These are phyloP conservation scores for Tupaia chinensis DNA, from an alignment of 2,113 vertebrate genomes.

Conservation along the genomic window DNA sequence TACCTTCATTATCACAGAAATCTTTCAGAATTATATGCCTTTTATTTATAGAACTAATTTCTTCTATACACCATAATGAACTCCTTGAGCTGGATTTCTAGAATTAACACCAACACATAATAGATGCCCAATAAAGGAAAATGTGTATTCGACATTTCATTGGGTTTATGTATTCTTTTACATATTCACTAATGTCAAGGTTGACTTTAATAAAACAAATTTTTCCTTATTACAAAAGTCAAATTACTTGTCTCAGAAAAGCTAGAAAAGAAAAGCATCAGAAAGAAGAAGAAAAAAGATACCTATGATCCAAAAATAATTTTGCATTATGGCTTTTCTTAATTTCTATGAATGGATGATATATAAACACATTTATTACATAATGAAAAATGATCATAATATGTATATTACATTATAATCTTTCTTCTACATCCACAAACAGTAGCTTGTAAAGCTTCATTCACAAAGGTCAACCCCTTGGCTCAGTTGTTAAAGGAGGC, in stretches of 20 bases:
- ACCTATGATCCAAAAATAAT: background rate
- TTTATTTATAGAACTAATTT: background rate
- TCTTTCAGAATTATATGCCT: background rate
- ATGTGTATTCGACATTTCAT: background rate
- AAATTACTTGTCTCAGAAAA: background rate
- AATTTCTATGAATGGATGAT: background rate
- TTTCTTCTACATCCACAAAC: background rate
- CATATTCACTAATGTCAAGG: background rate
- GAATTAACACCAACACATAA: background rate
- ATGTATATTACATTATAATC: background rate
- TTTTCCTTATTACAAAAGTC: conserved; percentile 8
- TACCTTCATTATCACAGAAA: background rate
- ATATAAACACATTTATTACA: background rate
- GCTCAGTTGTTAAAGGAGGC: too few relatives aligned
- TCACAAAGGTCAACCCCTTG: background rate
- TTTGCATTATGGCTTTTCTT: conserved; percentile 3
- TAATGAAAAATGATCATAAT: background rate
- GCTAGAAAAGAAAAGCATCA: conserved; percentile 21
- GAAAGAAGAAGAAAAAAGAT: conserved; percentile 7
- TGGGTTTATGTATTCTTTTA: conserved; percentile 10
- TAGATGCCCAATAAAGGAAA: conserved; percentile 20
- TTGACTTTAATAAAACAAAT: background rate
- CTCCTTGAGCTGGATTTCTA: background rate
- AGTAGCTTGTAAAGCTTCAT: conserved; percentile 3
- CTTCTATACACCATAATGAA: background rate